phyloP scores from a whole-genome alignment of 2,113 vertebrate species.

The Xiphorhynchus elegans region DNA sequence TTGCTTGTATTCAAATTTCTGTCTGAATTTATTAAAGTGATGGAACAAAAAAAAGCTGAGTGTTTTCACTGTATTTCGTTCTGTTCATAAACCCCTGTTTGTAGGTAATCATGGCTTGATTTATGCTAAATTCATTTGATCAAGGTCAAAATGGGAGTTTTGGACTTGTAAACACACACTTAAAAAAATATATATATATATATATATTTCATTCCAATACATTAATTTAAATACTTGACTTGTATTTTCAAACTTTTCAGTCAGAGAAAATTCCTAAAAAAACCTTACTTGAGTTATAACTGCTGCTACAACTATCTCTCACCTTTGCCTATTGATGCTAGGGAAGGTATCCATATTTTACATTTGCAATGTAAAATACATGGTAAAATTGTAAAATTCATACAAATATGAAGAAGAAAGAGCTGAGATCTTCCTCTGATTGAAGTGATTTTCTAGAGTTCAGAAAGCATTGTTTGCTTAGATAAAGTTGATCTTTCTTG shows the following conservation, averaged over 20 bases:
- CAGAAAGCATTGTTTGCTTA: neutral
- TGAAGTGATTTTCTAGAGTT: neutral
- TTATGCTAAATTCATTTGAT: neutral
- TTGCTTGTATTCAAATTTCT: slow-evolving; percentile 7
- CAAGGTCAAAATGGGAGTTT: neutral
- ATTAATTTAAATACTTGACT: neutral
- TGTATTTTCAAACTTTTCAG: neutral
- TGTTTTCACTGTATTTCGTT: neutral
- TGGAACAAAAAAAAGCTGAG: neutral
- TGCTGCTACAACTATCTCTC: neutral
- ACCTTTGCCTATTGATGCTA: too few relatives aligned
- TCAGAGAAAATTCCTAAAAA: neutral
- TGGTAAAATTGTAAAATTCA: neutral
- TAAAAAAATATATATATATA: neutral
- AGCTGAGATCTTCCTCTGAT: neutral
- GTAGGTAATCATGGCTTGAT: neutral
- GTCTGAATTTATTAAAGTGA: slow-evolving; percentile 3
- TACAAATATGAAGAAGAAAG: neutral
- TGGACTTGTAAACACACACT: neutral
- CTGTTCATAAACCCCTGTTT: neutral
- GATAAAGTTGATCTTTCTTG: neutral
- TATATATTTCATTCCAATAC: neutral
- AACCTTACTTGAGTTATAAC: accelerated
- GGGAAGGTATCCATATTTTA: neutral
- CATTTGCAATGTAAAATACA: accelerated